Percentiles rank a stretch among this genome's conserved stretches.
Conservation (phyloP, 2,113 vertebrate genomes). For the Dascyllus trimaculatus region DNA sequence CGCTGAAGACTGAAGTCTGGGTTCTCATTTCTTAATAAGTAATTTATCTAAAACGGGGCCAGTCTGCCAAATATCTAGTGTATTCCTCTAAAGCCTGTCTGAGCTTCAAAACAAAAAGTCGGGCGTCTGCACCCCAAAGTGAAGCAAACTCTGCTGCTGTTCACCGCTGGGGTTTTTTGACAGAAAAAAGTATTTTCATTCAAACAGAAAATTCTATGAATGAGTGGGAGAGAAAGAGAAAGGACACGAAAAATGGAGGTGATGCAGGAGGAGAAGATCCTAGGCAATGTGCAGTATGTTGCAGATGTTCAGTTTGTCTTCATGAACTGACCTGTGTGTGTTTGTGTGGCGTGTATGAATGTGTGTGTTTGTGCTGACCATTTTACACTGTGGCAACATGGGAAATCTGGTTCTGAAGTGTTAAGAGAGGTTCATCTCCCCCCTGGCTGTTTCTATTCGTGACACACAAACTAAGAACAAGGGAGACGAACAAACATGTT, state of each 20-base stretch:
- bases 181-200: constrained; percentile 19
- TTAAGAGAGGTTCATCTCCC: constrained; percentile 16
- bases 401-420: constrained; percentile 15
- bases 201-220: constrained; percentile 41
- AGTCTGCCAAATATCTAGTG: background rate
- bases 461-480: constrained; percentile 24
- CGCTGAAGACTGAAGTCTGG: background rate
- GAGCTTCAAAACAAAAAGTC: constrained; percentile 18
- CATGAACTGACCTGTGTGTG: background rate
- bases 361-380: background rate
- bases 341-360: no score
- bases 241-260: background rate
- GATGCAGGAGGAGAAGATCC: background rate
- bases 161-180: constrained; percentile 12
- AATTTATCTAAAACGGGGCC: constrained; percentile 4
- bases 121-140: constrained; percentile 18
- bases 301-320: background rate
- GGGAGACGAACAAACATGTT: constrained; percentile 2
- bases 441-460: constrained; percentile 10
- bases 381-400: constrained; percentile 18
- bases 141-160: constrained; percentile 59
- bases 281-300: background rate
- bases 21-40: constrained; percentile 7
- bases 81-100: constrained; percentile 9
- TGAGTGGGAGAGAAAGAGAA: constrained; percentile 3